Percentiles rank a stretch among this genome's conserved stretches.
phyloP scores from a whole-genome alignment of 2,888 invertebrate species.

The Drosophila suboccidentalis region DNA sequence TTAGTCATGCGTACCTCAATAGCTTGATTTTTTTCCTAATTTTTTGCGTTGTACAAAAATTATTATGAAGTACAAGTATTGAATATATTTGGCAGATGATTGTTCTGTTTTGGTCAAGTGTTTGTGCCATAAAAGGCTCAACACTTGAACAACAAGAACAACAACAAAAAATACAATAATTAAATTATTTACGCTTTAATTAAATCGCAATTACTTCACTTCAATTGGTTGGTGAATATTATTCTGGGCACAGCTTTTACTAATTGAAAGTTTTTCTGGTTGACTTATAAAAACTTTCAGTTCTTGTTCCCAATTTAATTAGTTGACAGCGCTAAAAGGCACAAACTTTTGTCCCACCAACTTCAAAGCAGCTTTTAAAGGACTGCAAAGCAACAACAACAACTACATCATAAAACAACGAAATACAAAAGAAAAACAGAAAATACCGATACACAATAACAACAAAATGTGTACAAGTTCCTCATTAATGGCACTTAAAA shows the following conservation, averaged over 20 bases:
- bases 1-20: not conserved
- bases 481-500: slow-evolving; percentile 55
- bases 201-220: slow-evolving; percentile 48
- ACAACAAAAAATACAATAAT: slow-evolving; percentile 6
- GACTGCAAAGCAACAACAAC: slow-evolving; percentile 16
- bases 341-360: slow-evolving; percentile 31
- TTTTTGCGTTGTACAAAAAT: slow-evolving; percentile 45
- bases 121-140: slow-evolving; percentile 48
- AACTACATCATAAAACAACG: not conserved
- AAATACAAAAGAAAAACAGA: slow-evolving; percentile 6
- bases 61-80: slow-evolving; percentile 36
- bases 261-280: slow-evolving; percentile 51
- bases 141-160: slow-evolving; percentile 28
- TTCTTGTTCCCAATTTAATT: slow-evolving; percentile 42
- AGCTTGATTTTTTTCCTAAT: not conserved
- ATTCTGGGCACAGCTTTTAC: slow-evolving; percentile 31
- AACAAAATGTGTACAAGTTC: slow-evolving; percentile 26
- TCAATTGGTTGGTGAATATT: slow-evolving; percentile 25
- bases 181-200: slow-evolving; percentile 52
- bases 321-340: slow-evolving; percentile 41
- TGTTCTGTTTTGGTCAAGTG: slow-evolving; percentile 60
- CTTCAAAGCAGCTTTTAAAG: slow-evolving; percentile 47
- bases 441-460: slow-evolving; percentile 8
- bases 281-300: slow-evolving; percentile 26
- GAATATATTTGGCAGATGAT: slow-evolving; percentile 53